phyloP scores from a whole-genome alignment of 2,113 vertebrate genomes.

The Dipodomys spectabilis region DNA sequence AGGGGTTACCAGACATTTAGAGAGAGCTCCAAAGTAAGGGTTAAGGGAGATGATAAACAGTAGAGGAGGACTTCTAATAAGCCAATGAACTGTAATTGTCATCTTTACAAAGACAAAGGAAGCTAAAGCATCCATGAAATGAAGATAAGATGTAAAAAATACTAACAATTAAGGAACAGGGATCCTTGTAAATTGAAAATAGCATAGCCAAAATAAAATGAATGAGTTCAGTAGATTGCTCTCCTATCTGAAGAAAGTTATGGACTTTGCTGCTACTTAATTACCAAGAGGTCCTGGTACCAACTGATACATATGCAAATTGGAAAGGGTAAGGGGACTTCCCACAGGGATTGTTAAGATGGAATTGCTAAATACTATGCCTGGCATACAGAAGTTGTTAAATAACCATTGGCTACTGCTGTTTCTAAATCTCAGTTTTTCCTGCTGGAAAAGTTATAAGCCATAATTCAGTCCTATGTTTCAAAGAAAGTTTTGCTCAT shows the following conservation, averaged over 20 bases:
- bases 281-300: neutral
- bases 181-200: conserved; percentile 33
- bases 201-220: neutral
- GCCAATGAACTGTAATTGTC: neutral
- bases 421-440: neutral
- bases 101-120: neutral
- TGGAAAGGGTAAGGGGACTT: neutral
- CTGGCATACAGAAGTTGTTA: neutral
- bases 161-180: neutral
- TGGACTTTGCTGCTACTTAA: neutral
- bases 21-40: neutral
- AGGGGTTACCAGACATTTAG: neutral
- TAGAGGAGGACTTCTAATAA: neutral
- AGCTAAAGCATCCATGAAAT: conserved; percentile 16
- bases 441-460: neutral
- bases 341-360: neutral
- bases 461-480: conserved; percentile 28
- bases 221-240: neutral
- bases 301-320: neutral
- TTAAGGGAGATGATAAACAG: neutral
- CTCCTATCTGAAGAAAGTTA: neutral
- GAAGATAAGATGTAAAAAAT: conserved; percentile 1
- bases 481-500: conserved; percentile 3
- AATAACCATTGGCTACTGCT: neutral
- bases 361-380: neutral